These are phyloP conservation scores for Chymomyza costata DNA, from an alignment of 1,140 invertebrate species.

Conservation along the genomic window DNA sequence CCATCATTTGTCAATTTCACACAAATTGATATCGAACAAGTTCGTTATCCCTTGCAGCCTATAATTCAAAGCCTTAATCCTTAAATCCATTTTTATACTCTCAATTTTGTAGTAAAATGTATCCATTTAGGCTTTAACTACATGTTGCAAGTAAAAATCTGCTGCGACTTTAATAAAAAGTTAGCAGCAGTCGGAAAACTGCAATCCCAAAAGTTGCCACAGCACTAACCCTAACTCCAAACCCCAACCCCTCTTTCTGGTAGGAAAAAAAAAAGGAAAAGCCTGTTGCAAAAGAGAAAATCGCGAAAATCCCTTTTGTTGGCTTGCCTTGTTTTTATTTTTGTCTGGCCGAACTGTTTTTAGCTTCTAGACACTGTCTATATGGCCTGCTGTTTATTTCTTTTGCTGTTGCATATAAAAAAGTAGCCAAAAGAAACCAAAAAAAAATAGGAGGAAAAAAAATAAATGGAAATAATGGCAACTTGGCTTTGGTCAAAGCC, in stretches of 20 bases:
- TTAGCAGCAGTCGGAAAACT: slow-evolving; percentile 58
- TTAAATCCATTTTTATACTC: too few relatives aligned
- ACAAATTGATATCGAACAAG: too few relatives aligned
- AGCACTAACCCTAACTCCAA: slow-evolving; percentile 25
- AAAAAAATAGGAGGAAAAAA: neutral
- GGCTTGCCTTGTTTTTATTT: slow-evolving; percentile 66
- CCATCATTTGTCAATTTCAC: too few relatives aligned
- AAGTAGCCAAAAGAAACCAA: neutral
- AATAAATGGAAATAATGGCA: neutral
- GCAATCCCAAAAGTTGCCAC: slow-evolving; percentile 43
- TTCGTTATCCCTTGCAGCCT: too few relatives aligned
- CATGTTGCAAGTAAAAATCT: too few relatives aligned
- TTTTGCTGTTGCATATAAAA: slow-evolving; percentile 28
- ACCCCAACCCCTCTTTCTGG: neutral
- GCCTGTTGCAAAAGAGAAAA: slow-evolving; percentile 32
- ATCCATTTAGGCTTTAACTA: too few relatives aligned
- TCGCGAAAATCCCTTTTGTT: slow-evolving; percentile 67
- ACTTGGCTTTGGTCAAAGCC: slow-evolving; percentile 34
- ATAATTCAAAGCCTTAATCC: too few relatives aligned
- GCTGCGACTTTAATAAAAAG: slow-evolving; percentile 46
- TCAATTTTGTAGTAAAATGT: too few relatives aligned
- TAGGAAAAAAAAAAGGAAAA: slow-evolving; percentile 2
- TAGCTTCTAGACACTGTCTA: slow-evolving; percentile 39
- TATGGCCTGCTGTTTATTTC: slow-evolving; percentile 49
- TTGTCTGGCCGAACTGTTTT: slow-evolving; percentile 49